A percentile compares a stretch with the other conserved stretches of the same genome.
Evolutionary conservation across 2,888 invertebrate genomes (phyloP).

Genomic region (Camptogramma bilineatum): DNA sequence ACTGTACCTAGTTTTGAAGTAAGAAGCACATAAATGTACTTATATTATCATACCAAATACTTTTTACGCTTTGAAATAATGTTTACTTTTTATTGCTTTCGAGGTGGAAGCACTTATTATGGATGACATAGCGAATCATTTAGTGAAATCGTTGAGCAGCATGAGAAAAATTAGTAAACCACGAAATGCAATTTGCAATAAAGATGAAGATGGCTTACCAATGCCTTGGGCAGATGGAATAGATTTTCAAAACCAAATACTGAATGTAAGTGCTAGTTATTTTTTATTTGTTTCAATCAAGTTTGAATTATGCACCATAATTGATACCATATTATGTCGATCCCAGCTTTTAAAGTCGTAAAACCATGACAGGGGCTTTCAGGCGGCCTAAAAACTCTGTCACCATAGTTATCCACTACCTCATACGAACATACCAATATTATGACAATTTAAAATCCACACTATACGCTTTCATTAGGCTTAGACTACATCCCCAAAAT

Average conservation of each 20-base stretch:
- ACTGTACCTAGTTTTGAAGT: constrained; percentile 52
- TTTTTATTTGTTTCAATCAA: no score
- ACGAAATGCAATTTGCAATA: constrained; percentile 56
- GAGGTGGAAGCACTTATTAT: constrained; percentile 72
- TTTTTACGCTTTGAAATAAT: no score
- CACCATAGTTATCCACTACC: no score
- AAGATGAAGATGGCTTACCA: constrained; percentile 41
- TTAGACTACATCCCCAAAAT: not conserved
- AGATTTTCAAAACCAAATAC: constrained; percentile 64
- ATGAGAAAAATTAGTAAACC: constrained; percentile 50
- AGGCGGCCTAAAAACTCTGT: no score
- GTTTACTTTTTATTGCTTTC: constrained; percentile 2
- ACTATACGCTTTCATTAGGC: no score
- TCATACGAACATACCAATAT: no score
- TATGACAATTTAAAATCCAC: no score
- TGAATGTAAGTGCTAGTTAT: constrained; percentile 67
- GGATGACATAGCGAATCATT: constrained; percentile 74
- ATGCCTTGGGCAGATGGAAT: constrained; percentile 68
- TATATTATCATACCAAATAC: not conserved
- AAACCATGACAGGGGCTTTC: no score
- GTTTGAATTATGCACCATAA: no score
- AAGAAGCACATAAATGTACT: not conserved
- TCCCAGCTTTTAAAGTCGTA: no score
- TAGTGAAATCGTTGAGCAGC: constrained; percentile 61
- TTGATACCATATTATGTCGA: no score